Evolutionary conservation across 2,888 invertebrate genomes (phyloP).

Genomic region (Scaptomyza caliginosa): DNA sequence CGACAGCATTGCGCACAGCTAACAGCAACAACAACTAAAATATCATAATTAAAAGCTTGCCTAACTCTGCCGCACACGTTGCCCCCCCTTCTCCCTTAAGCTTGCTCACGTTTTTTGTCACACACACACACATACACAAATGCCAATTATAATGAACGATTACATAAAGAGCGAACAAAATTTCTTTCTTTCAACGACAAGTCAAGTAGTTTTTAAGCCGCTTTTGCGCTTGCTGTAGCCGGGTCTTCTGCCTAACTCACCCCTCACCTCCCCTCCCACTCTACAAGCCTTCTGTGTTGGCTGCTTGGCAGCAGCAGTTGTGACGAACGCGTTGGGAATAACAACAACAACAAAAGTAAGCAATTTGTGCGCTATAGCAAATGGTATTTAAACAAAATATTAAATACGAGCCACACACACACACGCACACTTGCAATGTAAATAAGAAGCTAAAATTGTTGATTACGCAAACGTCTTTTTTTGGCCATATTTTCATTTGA

Average conservation of each 20-base stretch:
- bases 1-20: constrained; percentile 23
- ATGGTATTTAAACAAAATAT: constrained; percentile 69
- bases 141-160: constrained; percentile 75
- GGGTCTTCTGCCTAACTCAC: constrained; percentile 24
- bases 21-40: constrained; percentile 5
- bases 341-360: constrained; percentile 66
- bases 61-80: constrained; percentile 50
- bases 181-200: constrained; percentile 57
- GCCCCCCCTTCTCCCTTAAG: not conserved
- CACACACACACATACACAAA: constrained; percentile 70
- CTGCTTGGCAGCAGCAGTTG: constrained; percentile 37
- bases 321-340: constrained; percentile 61
- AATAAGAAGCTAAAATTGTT: constrained; percentile 67
- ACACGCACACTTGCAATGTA: constrained; percentile 37
- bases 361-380: constrained; percentile 61
- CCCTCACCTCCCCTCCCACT: not conserved
- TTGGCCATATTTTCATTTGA: constrained; percentile 42
- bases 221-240: constrained; percentile 44
- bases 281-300: not conserved
- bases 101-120: constrained; percentile 55
- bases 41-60: constrained; percentile 44
- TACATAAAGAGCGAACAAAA: constrained; percentile 64
- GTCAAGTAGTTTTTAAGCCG: constrained; percentile 61
- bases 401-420: constrained; percentile 47
- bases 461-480: constrained; percentile 71